Conservation (phyloP, 2,888 invertebrate genomes). For the Lydus trimaculatus region DNA sequence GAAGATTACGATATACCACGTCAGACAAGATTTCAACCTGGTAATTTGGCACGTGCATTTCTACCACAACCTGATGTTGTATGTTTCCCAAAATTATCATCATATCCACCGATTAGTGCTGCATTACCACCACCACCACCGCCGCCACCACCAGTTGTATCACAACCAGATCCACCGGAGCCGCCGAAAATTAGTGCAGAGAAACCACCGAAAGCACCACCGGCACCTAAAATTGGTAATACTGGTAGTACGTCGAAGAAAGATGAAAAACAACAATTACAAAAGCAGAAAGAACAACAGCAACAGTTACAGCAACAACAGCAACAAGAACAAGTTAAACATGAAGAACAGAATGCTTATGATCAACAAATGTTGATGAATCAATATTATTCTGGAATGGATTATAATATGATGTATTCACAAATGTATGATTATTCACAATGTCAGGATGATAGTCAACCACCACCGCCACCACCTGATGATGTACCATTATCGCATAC, state of each 20-base stretch:
- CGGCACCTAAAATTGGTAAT: conserved; percentile 37
- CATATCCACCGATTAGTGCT: conserved; percentile 48
- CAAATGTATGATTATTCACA: conserved; percentile 52
- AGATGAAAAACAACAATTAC: conserved; percentile 32
- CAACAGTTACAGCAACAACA: background rate
- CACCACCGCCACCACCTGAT: conserved; percentile 39
- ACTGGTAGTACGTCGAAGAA: conserved; percentile 31
- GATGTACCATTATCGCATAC: conserved; percentile 51
- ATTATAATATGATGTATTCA: conserved; percentile 52
- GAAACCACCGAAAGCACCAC: conserved; percentile 38
- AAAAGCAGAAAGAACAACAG: background rate
- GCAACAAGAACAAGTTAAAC: background rate
- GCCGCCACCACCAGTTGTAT: conserved; percentile 45
- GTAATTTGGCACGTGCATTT: conserved; percentile 56
- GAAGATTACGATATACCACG: conserved; percentile 58
- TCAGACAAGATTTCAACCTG: conserved; percentile 57
- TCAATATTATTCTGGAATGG: conserved; percentile 48
- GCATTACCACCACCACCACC: conserved; percentile 44
- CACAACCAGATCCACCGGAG: conserved; percentile 47
- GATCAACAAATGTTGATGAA: conserved; percentile 43
- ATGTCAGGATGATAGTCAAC: conserved; percentile 33
- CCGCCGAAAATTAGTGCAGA: conserved; percentile 48
- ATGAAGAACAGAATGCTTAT: conserved; percentile 53
- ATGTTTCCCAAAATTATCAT: conserved; percentile 57
- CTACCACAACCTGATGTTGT: conserved; percentile 60